Evolutionary conservation across 2,797 vertebrate genomes (phyloP).

Genomic region (Ctenochaetus hawaiiensis): DNA sequence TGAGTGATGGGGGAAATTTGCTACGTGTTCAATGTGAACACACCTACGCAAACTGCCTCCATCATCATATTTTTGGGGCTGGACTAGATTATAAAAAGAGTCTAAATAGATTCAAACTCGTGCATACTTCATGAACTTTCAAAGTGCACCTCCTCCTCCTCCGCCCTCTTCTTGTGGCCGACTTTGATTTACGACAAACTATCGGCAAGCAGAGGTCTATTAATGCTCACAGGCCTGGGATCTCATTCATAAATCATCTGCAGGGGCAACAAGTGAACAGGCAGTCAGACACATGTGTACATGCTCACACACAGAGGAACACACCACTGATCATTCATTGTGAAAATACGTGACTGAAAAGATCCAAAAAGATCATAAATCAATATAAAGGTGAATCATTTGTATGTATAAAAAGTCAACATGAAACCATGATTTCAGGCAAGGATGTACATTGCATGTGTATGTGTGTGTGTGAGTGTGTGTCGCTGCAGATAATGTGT

Average conservation of each 20-base stretch:
- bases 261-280: slow-evolving; percentile 27
- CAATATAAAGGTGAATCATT: background rate
- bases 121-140: slow-evolving; percentile 1
- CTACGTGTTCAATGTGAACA: background rate
- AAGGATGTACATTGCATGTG: background rate
- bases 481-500: background rate
- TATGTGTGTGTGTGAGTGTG: slow-evolving; percentile 6
- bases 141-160: background rate
- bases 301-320: background rate
- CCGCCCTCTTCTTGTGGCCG: background rate
- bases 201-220: slow-evolving; percentile 39
- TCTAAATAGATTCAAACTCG: background rate
- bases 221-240: slow-evolving; percentile 25
- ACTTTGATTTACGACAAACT: slow-evolving; percentile 21
- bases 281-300: slow-evolving; percentile 1
- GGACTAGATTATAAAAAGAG: background rate
- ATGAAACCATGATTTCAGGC: background rate
- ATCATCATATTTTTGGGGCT: background rate
- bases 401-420: background rate
- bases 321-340: background rate
- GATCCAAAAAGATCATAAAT: background rate
- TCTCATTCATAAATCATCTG: slow-evolving; percentile 50
- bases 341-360: background rate
- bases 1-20: background rate
- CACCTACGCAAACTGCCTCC: background rate